Evolutionary conservation across 2,797 vertebrate genomes (phyloP), one percentile per base, ranked within the genome.

Genomic region (Enteromius afrohamiltoni): DNA sequence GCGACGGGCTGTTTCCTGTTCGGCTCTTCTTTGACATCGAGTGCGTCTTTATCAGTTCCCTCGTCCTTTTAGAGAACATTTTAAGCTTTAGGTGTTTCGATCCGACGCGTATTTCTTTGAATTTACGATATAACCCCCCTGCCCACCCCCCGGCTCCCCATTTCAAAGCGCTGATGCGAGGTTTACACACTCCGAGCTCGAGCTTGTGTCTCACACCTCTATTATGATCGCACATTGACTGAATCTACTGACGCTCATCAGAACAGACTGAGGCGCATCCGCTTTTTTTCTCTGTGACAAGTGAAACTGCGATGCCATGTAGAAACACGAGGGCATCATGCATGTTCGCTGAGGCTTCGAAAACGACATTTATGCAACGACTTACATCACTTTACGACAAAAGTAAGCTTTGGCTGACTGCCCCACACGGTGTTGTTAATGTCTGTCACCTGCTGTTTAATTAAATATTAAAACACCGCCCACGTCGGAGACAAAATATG

Each of bases 21-120:
- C 97, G 92, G 92, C 94, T 96, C 93, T 97, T 99, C 94, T 98
- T 99, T 31, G 97, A 98, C 94, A 99, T 97, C 69, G 98, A 99
- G 1, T 96, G 97, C 29, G 97, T 98, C 92, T 99, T 99, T 53
- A 97, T 99, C 70, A 99, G 91, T 87, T 98, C 97, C 26, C 96
- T 93, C 79, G 97, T 99, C 93, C 97, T 99, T 91, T 96, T 94
- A 80, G 95, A 95, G 94, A 99, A 99, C 97, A 99, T 96, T 83
- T 93, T 94, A 83, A 86, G 85, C 1, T 89, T 90, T 17, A 82
- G 9, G 40, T 34, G 86, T 75, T 91, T 89, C 6, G 89, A 88
- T 51, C 87, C 88, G 87, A 92, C 92, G 29, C 89, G 65, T 65
- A 73, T 86, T 76, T 79, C 87, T 88, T 85, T 88, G 5, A 90